Conservation (phyloP, 2,797 vertebrate genomes). For the Telmatherina bonti region DNA sequence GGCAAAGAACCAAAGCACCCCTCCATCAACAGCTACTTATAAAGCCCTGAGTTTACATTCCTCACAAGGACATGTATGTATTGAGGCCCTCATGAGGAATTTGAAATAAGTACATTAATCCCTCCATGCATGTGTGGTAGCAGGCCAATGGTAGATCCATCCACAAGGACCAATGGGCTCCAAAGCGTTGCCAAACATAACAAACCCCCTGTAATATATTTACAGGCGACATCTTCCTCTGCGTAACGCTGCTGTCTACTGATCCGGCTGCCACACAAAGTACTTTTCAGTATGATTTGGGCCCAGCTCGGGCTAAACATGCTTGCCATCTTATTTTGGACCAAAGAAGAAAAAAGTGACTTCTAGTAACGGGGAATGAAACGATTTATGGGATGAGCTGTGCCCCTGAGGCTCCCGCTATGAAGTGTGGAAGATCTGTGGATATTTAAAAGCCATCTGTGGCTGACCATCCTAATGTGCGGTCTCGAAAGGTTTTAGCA, state of each 20-base stretch:
- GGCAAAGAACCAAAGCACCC: slow-evolving; percentile 53
- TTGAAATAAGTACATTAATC: slow-evolving; percentile 59
- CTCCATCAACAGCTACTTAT: slow-evolving; percentile 72
- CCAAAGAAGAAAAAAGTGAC: slow-evolving; percentile 29
- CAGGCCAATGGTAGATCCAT: slow-evolving; percentile 43
- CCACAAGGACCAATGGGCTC: slow-evolving; percentile 34
- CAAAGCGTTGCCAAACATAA: slow-evolving; percentile 55
- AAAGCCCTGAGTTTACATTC: slow-evolving; percentile 71
- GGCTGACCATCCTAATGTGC: slow-evolving; percentile 18
- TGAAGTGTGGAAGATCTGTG: slow-evolving; percentile 31
- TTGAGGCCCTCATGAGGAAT: slow-evolving; percentile 37
- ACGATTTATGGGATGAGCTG: slow-evolving; percentile 48
- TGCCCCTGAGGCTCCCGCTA: slow-evolving; percentile 39
- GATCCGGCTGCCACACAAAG: slow-evolving; percentile 25
- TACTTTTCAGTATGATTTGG: slow-evolving; percentile 44
- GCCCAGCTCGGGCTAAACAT: slow-evolving; percentile 17
- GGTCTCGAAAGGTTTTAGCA: slow-evolving; percentile 11
- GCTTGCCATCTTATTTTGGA: slow-evolving; percentile 14
- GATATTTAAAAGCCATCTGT: slow-evolving; percentile 58
- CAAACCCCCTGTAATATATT: slow-evolving; percentile 57
- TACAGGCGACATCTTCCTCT: slow-evolving; percentile 33
- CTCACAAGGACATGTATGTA: slow-evolving; percentile 57
- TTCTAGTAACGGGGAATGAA: slow-evolving; percentile 39
- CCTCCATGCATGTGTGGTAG: slow-evolving; percentile 36
- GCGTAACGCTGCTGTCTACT: slow-evolving; percentile 25